A percentile compares a stretch with the other conserved stretches of the same genome.
phyloP scores from a whole-genome alignment of 2,797 vertebrate genomes.

The Eidolon dupreanum region DNA sequence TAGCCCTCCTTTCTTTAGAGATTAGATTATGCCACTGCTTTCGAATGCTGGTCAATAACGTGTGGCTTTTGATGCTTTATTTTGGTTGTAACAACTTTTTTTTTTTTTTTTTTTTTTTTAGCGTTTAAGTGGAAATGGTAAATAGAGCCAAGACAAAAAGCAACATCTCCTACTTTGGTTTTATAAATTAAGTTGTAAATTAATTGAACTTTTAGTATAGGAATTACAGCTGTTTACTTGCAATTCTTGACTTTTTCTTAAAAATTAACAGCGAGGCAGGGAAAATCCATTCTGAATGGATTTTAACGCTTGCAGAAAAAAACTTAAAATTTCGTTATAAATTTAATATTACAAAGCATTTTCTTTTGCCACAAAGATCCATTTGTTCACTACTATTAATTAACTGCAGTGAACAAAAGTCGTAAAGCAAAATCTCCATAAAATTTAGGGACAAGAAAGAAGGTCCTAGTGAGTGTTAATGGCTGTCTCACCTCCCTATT shows the following conservation, averaged over 20 bases:
- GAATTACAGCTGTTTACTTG: neutral
- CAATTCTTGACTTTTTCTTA: neutral
- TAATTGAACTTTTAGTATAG: neutral
- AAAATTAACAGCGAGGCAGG: neutral
- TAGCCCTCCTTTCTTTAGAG: neutral
- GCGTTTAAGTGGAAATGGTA: neutral
- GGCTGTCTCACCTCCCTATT: neutral
- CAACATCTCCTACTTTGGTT: neutral
- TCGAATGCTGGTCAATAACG: neutral
- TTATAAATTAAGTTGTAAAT: slow-evolving; percentile 18
- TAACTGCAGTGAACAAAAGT: slow-evolving; percentile 31
- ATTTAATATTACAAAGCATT: slow-evolving; percentile 27
- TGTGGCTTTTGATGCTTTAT: neutral
- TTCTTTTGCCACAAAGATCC: neutral
- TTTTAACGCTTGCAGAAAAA: slow-evolving; percentile 34
- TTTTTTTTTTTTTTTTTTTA: neutral
- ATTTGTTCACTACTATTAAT: neutral
- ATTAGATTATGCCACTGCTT: neutral
- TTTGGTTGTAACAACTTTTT: neutral
- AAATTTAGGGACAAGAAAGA: neutral
- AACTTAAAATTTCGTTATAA: neutral
- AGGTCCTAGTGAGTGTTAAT: neutral
- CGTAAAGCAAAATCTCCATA: neutral
- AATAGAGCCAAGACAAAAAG: neutral
- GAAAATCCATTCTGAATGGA: neutral